Conservation (phyloP, 2,113 vertebrate species). For the Thalassoma bifasciatum region DNA sequence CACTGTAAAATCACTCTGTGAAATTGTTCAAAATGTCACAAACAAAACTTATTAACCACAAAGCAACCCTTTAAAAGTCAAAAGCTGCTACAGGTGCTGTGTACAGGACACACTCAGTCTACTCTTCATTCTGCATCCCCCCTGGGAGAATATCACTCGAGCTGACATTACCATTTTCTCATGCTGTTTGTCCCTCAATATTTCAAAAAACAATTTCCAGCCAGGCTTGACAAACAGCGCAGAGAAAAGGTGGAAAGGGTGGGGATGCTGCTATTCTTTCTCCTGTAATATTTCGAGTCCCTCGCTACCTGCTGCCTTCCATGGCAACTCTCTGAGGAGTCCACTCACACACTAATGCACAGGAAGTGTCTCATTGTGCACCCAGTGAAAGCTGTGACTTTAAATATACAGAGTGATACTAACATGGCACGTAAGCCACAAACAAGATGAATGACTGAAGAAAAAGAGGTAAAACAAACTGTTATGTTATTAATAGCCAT, state of each 20-base stretch:
- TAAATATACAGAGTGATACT: conserved; percentile 11
- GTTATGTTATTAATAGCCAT: too few species aligned
- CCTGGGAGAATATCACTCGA: conserved; percentile 1
- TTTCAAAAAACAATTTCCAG: conserved; percentile 48
- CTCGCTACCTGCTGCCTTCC: conserved; percentile 59
- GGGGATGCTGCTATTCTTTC: conserved; percentile 62
- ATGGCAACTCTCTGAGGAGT: conserved; percentile 54
- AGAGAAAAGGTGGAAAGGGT: conserved; percentile 77
- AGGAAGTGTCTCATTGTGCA: conserved; percentile 57
- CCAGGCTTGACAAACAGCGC: conserved; percentile 45
- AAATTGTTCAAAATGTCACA: conserved; percentile 28
- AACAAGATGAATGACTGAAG: background rate
- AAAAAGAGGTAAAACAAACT: background rate
- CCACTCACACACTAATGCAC: conserved; percentile 8
- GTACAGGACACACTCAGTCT: conserved; percentile 34
- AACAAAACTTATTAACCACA: too few species aligned
- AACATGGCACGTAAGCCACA: background rate
- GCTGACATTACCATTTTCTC: conserved; percentile 55
- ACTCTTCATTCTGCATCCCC: conserved; percentile 29
- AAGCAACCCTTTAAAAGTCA: conserved; percentile 6
- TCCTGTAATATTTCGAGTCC: conserved; percentile 58
- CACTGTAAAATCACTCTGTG: background rate
- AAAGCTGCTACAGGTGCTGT: conserved; percentile 39
- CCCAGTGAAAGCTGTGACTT: conserved; percentile 34
- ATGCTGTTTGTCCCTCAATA: conserved; percentile 48